Percentiles rank a stretch among this genome's conserved stretches.
These are phyloP conservation scores for Aptenodytes patagonicus DNA, from an alignment of 2,113 vertebrate genomes.

Conservation along the genomic window DNA sequence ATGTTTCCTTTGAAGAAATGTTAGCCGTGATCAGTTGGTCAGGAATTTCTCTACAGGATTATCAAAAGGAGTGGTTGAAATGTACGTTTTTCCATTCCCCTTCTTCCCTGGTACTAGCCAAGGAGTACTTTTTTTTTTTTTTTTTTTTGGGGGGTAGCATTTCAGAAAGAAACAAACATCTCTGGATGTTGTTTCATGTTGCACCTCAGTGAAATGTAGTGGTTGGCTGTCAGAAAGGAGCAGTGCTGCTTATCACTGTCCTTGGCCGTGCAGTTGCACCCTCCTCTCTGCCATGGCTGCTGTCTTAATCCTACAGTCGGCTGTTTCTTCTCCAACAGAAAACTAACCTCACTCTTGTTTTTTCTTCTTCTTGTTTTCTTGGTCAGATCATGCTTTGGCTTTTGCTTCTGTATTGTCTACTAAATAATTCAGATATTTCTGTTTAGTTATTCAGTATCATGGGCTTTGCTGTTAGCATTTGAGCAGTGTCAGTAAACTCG, in stretches of 20 bases:
- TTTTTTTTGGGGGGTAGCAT: neutral
- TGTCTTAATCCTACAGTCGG: neutral
- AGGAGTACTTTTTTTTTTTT: neutral
- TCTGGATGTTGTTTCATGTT: neutral
- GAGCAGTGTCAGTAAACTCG: neutral
- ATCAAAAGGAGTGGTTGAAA: neutral
- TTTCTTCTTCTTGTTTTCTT: neutral
- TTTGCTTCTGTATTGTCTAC: neutral
- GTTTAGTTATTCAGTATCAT: neutral
- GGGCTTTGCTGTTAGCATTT: neutral
- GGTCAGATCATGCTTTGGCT: neutral
- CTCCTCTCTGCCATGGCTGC: neutral
- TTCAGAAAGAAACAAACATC: neutral
- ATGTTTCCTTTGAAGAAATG: constrained; percentile 17
- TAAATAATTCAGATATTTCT: constrained; percentile 46
- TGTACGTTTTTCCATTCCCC: neutral
- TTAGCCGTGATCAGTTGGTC: neutral
- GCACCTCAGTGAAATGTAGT: neutral
- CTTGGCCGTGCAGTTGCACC: neutral
- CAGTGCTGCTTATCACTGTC: neutral
- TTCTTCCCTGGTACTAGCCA: neutral
- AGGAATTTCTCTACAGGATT: constrained; percentile 2
- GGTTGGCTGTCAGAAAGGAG: neutral
- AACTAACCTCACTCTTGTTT: neutral
- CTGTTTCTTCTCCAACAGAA: neutral